Conservation (phyloP, 1,140 invertebrate genomes). For the Onthophagus taurus region DNA sequence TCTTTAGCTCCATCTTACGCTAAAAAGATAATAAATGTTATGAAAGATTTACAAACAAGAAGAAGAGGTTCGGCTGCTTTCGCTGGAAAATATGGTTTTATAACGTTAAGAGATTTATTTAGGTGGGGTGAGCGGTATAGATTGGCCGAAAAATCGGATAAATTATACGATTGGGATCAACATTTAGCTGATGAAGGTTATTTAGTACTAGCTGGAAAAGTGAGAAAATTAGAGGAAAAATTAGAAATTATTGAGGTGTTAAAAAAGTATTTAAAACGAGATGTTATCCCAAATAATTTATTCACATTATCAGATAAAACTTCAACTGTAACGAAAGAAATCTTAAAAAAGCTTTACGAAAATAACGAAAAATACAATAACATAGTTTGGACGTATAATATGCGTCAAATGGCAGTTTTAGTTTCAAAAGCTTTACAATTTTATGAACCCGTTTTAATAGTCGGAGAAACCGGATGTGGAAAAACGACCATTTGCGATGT, state of each 20-base stretch:
- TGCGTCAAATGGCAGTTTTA: conserved; percentile 86
- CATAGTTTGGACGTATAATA: conserved; percentile 89
- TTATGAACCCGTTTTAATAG: conserved; percentile 88
- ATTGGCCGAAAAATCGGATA: conserved; percentile 48
- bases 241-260: conserved; percentile 70
- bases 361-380: conserved; percentile 56
- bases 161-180: conserved; percentile 92
- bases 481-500: conserved; percentile 97
- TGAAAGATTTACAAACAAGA: conserved; percentile 78
- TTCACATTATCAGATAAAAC: conserved; percentile 66
- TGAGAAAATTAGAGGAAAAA: conserved; percentile 73
- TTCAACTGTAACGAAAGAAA: conserved; percentile 64
- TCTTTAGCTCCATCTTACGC: conserved; percentile 78
- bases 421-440: conserved; percentile 84
- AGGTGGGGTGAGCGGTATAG: conserved; percentile 95
- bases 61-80: conserved; percentile 80
- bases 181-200: conserved; percentile 96
- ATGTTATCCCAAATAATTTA: conserved; percentile 61
- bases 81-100: conserved; percentile 89
- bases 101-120: conserved; percentile 92
- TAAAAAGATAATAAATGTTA: conserved; percentile 86
- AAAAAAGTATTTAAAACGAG: conserved; percentile 75
- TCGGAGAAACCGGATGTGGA: conserved; percentile 97
- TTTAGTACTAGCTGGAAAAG: conserved; percentile 86
- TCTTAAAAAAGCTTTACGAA: conserved; percentile 57